These are phyloP conservation scores for Eurosta solidaginis DNA, from an alignment of 1,140 invertebrate genomes.

Conservation along the genomic window DNA sequence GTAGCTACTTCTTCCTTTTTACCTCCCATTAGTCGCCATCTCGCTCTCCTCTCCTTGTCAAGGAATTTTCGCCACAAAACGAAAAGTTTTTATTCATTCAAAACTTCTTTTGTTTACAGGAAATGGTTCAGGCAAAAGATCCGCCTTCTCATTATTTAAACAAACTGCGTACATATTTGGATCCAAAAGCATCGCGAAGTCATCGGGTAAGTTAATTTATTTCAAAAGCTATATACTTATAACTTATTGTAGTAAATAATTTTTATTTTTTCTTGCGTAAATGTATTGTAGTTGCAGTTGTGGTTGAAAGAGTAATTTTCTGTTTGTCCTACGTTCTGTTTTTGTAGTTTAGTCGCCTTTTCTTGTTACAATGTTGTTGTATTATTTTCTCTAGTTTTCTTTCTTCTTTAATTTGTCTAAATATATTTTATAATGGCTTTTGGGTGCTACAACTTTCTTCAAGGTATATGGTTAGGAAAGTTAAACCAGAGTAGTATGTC, in stretches of 20 bases:
- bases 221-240: not conserved
- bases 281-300: constrained; percentile 5
- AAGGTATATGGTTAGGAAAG: too few species aligned
- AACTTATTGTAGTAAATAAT: not conserved
- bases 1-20: too few species aligned
- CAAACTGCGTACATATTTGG: constrained; percentile 91
- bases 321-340: not conserved
- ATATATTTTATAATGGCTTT: constrained; percentile 14
- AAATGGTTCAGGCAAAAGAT: constrained; percentile 96
- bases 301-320: constrained; percentile 30
- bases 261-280: not conserved
- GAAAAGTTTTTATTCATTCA: not conserved
- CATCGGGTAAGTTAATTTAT: constrained; percentile 74
- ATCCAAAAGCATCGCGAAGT: constrained; percentile 93
- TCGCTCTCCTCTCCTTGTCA: too few species aligned
- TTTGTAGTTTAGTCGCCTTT: constrained; percentile 25
- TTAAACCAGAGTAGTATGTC: too few species aligned
- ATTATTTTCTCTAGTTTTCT: constrained; percentile 1
- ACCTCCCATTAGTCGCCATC: too few species aligned
- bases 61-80: too few species aligned
- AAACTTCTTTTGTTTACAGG: constrained; percentile 65
- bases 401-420: not conserved
- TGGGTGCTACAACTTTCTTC: not conserved
- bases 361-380: constrained; percentile 11
- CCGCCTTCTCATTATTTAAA: constrained; percentile 93